Conservation (phyloP, 2,888 invertebrate species). For the Leucophora obtusa region DNA sequence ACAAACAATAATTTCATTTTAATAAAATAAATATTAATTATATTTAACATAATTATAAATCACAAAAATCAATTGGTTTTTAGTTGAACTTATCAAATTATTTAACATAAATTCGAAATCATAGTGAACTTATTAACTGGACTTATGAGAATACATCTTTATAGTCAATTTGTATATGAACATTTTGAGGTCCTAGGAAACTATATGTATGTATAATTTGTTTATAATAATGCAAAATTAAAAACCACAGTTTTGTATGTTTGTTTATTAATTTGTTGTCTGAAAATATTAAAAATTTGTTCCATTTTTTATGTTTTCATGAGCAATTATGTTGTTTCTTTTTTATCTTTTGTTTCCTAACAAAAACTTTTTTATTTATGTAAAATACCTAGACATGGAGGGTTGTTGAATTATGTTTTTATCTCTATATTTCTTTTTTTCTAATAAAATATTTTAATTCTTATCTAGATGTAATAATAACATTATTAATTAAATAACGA, state of each 20-base stretch:
- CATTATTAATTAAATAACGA: conserved; percentile 32
- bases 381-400: conserved; percentile 55
- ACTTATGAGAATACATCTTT: conserved; percentile 5
- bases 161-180: conserved; percentile 11
- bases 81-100: conserved; percentile 18
- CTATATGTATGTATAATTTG: background rate
- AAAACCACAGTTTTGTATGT: background rate
- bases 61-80: conserved; percentile 38
- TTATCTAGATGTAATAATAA: conserved; percentile 25
- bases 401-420: conserved; percentile 17
- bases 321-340: conserved; percentile 34
- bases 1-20: background rate
- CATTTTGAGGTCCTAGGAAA: conserved; percentile 1
- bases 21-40: conserved; percentile 11
- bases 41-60: conserved; percentile 39
- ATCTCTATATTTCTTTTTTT: background rate
- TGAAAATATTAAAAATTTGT: background rate
- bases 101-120: conserved; percentile 8
- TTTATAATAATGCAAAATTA: background rate
- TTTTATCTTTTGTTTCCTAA: conserved; percentile 7
- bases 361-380: conserved; percentile 27
- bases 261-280: background rate
- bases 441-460: conserved; percentile 14
- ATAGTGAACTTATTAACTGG: background rate
- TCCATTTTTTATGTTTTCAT: conserved; percentile 5